Percentiles rank a stretch among this genome's conserved stretches.
Evolutionary conservation across 2,797 vertebrate genomes (phyloP).

Genomic region (Pantherophis alleghaniensis): DNA sequence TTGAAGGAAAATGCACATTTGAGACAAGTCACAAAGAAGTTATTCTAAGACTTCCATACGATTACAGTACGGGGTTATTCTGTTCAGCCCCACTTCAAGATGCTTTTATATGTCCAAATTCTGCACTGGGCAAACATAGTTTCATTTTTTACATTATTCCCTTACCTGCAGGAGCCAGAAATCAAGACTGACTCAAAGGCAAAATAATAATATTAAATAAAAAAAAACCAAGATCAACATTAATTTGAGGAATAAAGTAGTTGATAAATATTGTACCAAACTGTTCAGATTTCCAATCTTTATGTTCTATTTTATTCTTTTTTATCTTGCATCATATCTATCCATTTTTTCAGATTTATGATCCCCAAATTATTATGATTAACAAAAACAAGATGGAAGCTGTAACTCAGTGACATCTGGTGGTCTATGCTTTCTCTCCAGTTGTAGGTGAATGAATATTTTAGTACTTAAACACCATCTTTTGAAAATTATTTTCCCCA

Average conservation of each 20-base stretch:
- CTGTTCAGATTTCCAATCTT: neutral
- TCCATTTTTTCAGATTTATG: too few species aligned
- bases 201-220: neutral
- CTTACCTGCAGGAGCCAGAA: neutral
- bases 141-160: neutral
- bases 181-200: neutral
- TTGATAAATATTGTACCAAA: neutral
- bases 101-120: accelerated
- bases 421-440: neutral
- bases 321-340: neutral
- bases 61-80: neutral
- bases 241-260: neutral
- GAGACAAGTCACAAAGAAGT: neutral
- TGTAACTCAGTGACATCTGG: neutral
- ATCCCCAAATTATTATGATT: neutral
- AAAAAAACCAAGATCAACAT: neutral
- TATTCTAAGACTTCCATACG: neutral
- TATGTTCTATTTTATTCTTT: neutral
- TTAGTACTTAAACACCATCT: neutral
- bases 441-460: neutral
- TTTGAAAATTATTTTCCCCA: neutral
- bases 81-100: neutral
- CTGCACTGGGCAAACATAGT: neutral
- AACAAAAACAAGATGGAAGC: neutral
- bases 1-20: neutral